These are phyloP conservation scores for Helicoverpa armigera DNA, from an alignment of 1,140 invertebrate species.

Conservation along the genomic window DNA sequence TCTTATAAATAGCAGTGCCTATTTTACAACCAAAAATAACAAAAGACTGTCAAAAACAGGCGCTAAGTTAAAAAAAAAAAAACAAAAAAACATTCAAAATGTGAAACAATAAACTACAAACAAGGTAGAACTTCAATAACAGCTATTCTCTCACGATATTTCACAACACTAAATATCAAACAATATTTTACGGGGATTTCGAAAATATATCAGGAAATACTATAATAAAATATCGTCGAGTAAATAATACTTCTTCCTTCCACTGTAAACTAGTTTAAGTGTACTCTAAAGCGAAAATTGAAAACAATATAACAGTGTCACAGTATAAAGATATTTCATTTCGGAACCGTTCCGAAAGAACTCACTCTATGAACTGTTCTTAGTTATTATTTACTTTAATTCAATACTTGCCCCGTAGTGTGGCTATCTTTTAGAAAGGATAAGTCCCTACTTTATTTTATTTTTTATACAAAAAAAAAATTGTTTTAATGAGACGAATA, in stretches of 20 bases:
- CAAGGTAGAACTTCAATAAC: too few species aligned
- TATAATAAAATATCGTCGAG: neutral
- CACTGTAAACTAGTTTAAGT: neutral
- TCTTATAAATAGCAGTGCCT: too few species aligned
- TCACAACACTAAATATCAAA: too few species aligned
- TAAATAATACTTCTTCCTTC: neutral
- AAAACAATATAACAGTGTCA: neutral
- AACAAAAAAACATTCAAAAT: too few species aligned
- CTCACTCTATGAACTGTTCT: neutral
- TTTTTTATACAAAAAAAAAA: slow-evolving; percentile 7
- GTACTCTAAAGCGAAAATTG: neutral
- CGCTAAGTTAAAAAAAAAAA: too few species aligned
- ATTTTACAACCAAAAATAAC: too few species aligned
- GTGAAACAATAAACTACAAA: too few species aligned
- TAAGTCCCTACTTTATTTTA: neutral
- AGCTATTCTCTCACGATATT: too few species aligned
- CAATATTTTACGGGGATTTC: too few species aligned
- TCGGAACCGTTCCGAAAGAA: neutral
- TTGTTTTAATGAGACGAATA: neutral
- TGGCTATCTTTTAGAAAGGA: neutral
- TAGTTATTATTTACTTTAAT: slow-evolving; percentile 9
- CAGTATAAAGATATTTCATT: neutral
- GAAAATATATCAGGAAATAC: too few species aligned
- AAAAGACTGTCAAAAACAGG: too few species aligned
- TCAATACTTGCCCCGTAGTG: neutral